These are phyloP conservation scores for Drosophila truncata DNA, from an alignment of 1,140 invertebrate genomes.

Conservation along the genomic window DNA sequence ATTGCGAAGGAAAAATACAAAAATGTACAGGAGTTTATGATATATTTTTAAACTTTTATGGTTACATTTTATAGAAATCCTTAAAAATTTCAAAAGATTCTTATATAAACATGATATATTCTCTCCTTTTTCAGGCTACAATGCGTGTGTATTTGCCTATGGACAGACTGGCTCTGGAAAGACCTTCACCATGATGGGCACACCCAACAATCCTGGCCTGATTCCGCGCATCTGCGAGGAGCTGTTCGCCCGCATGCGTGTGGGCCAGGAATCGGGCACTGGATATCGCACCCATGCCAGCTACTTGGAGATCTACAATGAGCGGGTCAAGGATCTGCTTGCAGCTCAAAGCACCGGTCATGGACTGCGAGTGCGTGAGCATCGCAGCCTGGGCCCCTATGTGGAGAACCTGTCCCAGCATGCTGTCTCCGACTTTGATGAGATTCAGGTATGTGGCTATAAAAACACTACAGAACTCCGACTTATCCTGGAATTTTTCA, in stretches of 20 bases:
- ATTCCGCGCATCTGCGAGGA: conserved; percentile 95
- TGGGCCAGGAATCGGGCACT: conserved; percentile 92
- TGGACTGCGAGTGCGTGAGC: conserved; percentile 94
- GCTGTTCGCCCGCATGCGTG: conserved; percentile 90
- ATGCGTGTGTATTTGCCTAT: conserved; percentile 98
- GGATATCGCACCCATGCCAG: conserved; percentile 94
- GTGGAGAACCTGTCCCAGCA: conserved; percentile 96
- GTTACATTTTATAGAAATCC: not conserved
- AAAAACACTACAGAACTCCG: not conserved
- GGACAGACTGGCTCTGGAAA: conserved; percentile 94
- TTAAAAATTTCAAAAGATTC: not conserved
- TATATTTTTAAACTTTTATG: not conserved
- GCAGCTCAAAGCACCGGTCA: conserved; percentile 89
- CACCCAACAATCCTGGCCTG: conserved; percentile 91
- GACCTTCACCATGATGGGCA: conserved; percentile 99
- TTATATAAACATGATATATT: not conserved
- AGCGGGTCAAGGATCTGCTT: conserved; percentile 94
- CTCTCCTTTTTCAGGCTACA: conserved; percentile 90
- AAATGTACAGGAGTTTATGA: not conserved
- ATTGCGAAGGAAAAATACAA: not conserved
- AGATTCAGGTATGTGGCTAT: conserved; percentile 89
- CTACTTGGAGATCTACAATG: conserved; percentile 97
- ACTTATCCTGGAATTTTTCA: not conserved
- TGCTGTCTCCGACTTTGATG: conserved; percentile 93
- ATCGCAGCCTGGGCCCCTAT: conserved; percentile 96